Conservation (phyloP, 2,888 invertebrate genomes). For the Hermaeophaga mercurialis region DNA sequence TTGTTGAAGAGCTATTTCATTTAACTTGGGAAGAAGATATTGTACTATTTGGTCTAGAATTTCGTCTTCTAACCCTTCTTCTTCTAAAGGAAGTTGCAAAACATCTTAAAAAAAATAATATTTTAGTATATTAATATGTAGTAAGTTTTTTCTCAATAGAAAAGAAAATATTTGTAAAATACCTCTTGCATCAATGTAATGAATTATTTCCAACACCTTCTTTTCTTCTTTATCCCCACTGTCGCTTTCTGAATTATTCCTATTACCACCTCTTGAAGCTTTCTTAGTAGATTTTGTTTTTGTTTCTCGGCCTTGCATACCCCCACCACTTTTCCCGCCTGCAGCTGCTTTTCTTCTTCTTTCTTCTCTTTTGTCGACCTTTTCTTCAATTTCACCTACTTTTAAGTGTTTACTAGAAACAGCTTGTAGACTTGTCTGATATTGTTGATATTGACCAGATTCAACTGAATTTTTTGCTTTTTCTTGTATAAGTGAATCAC, state of each 20-base stretch:
- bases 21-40: slow-evolving; percentile 73
- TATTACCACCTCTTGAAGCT: slow-evolving; percentile 64
- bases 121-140: slow-evolving; percentile 70
- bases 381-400: slow-evolving; percentile 52
- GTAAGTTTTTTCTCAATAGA: slow-evolving; percentile 61
- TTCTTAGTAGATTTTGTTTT: slow-evolving; percentile 94
- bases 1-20: slow-evolving; percentile 67
- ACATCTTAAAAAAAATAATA: slow-evolving; percentile 55
- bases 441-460: slow-evolving; percentile 77
- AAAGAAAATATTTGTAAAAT: slow-evolving; percentile 55
- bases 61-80: slow-evolving; percentile 72
- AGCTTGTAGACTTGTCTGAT: slow-evolving; percentile 70
- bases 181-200: slow-evolving; percentile 70
- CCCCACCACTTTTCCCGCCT: slow-evolving; percentile 88
- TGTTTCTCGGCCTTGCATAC: slow-evolving; percentile 91
- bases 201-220: slow-evolving; percentile 68
- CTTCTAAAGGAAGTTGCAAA: slow-evolving; percentile 29
- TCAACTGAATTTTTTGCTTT: slow-evolving; percentile 73
- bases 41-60: slow-evolving; percentile 71
- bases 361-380: slow-evolving; percentile 82
- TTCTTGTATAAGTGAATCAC: slow-evolving; percentile 67
- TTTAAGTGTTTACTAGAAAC: slow-evolving; percentile 28
- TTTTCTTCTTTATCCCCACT: slow-evolving; percentile 64
- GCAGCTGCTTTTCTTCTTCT: slow-evolving; percentile 86
- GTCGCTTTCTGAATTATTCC: slow-evolving; percentile 69